Conservation (phyloP, 2,113 vertebrate genomes). For the Carassius gibelio region DNA sequence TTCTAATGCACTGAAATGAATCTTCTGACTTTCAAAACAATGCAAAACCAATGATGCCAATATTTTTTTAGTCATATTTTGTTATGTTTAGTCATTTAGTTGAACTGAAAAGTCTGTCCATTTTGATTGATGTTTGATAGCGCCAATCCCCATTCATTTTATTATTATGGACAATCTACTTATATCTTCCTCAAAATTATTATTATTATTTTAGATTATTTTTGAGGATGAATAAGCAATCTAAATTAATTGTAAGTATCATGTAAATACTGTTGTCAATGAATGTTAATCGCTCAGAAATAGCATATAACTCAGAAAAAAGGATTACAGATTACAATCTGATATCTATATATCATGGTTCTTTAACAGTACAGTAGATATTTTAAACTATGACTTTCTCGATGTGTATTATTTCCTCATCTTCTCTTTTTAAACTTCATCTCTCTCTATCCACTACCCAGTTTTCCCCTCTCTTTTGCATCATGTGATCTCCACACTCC, state of each 20-base stretch:
- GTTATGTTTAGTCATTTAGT: neutral
- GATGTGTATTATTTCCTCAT: slow-evolving; percentile 2
- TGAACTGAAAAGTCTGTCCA: neutral
- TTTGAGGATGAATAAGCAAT: neutral
- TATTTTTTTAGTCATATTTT: too few species aligned
- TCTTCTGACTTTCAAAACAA: neutral
- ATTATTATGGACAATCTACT: neutral
- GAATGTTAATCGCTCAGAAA: neutral
- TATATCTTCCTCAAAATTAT: neutral
- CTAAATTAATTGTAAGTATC: neutral
- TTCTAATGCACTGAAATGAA: neutral
- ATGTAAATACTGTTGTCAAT: neutral
- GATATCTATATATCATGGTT: neutral
- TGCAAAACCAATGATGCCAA: neutral
- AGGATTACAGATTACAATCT: neutral
- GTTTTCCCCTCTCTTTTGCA: slow-evolving; percentile 51
- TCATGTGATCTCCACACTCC: slow-evolving; percentile 54
- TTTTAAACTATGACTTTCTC: slow-evolving; percentile 4
- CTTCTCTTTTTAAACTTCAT: slow-evolving; percentile 39
- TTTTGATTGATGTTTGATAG: neutral
- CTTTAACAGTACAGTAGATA: neutral
- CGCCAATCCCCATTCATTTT: neutral
- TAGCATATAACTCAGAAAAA: neutral
- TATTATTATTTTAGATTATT: neutral
- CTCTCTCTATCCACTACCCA: slow-evolving; percentile 52